Conservation (phyloP, 1,140 invertebrate species). For the Drosophila persimilis region DNA sequence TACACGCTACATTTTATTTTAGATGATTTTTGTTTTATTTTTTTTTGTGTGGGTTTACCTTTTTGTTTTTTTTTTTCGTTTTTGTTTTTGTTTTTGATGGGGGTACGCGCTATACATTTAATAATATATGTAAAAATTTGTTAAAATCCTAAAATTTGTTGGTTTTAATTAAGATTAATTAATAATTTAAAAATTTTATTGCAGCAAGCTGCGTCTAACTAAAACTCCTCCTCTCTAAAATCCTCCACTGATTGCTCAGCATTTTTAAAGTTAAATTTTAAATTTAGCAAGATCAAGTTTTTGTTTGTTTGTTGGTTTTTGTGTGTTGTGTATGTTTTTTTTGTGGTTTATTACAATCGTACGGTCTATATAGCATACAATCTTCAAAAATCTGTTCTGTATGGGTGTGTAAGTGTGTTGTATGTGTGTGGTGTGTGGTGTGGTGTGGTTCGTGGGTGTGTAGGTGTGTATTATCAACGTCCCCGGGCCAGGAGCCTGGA, state of each 20-base stretch:
- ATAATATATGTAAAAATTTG: slow-evolving; percentile 80
- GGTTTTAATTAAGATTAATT: slow-evolving; percentile 82
- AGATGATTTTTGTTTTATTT: slow-evolving; percentile 10
- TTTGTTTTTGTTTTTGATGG: slow-evolving; percentile 41
- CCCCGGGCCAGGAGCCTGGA: slow-evolving; percentile 40
- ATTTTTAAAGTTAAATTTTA: slow-evolving; percentile 70
- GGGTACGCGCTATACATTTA: slow-evolving; percentile 78
- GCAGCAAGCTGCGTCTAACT: slow-evolving; percentile 81
- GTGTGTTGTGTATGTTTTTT: slow-evolving; percentile 40
- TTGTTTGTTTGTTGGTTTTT: slow-evolving; percentile 51
- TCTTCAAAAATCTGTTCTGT: slow-evolving; percentile 71
- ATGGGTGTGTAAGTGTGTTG: slow-evolving; percentile 1
- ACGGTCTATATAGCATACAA: slow-evolving; percentile 64
- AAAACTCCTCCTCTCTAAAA: slow-evolving; percentile 57
- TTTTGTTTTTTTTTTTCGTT: slow-evolving; percentile 20
- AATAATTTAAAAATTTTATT: slow-evolving; percentile 78
- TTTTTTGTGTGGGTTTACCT: slow-evolving; percentile 36
- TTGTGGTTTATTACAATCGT: slow-evolving; percentile 3
- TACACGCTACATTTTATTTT: slow-evolving; percentile 50
- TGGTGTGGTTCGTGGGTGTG: slow-evolving; percentile 8
- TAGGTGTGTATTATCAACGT: slow-evolving; percentile 65
- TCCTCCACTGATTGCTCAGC: slow-evolving; percentile 28
- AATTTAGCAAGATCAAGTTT: slow-evolving; percentile 78
- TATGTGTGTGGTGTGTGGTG: slow-evolving; percentile 15
- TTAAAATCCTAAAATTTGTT: slow-evolving; percentile 82